A percentile compares a stretch with the other conserved stretches of the same genome.
These are phyloP conservation scores for Drosophila cognata DNA, from an alignment of 2,888 invertebrate genomes.

Conservation along the genomic window DNA sequence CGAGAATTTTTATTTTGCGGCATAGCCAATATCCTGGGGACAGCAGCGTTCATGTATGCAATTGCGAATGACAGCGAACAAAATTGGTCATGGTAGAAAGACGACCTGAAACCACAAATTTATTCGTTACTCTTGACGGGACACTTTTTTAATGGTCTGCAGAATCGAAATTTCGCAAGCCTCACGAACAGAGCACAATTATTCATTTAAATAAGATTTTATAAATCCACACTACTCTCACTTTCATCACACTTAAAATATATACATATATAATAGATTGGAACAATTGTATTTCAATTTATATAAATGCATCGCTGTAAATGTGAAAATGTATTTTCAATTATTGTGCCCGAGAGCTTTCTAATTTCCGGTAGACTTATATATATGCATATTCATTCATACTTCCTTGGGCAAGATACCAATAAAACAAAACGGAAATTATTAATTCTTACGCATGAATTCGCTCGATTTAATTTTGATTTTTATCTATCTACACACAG, in stretches of 20 bases:
- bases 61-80: conserved; percentile 24
- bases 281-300: not conserved
- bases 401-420: conserved; percentile 26
- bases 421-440: conserved; percentile 68
- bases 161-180: not conserved
- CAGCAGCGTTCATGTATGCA: conserved; percentile 27
- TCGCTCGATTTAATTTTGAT: conserved; percentile 77
- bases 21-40: not conserved
- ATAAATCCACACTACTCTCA: not conserved
- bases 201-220: not conserved
- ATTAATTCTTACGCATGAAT: conserved; percentile 77
- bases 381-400: conserved; percentile 23
- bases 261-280: not conserved
- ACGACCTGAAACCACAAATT: not conserved
- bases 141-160: not conserved
- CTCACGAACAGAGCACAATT: not conserved
- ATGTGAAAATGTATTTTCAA: conserved; percentile 29
- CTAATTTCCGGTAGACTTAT: conserved; percentile 55
- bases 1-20: conserved; percentile 8
- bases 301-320: not conserved
- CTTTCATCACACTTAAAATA: not conserved
- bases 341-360: conserved; percentile 28
- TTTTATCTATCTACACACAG: conserved; percentile 56
- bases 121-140: not conserved
- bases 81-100: conserved; percentile 6